These are phyloP conservation scores for Melitaea cinxia DNA, from an alignment of 1,140 invertebrate genomes.

Conservation along the genomic window DNA sequence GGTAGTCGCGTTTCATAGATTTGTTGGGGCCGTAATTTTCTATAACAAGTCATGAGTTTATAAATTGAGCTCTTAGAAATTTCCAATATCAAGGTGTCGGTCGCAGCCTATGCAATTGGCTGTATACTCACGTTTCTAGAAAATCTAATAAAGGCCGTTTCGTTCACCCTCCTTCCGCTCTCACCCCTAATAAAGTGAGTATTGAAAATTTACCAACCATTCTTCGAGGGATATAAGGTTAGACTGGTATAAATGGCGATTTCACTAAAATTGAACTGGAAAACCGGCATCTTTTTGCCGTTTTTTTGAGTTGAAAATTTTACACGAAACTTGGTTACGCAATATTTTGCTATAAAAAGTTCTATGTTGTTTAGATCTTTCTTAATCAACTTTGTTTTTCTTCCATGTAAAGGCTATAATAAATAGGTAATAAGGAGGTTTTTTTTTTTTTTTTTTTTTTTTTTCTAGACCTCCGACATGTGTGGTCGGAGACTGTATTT, in stretches of 20 bases:
- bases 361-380: conserved; percentile 32
- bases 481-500: too few species aligned
- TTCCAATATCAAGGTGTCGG: conserved; percentile 62
- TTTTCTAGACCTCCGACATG: too few species aligned
- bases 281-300: conserved; percentile 42
- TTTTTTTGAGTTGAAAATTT: conserved; percentile 34
- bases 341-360: conserved; percentile 37
- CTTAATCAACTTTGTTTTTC: too few species aligned
- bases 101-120: conserved; percentile 63
- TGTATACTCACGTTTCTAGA: conserved; percentile 73
- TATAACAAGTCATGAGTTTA: conserved; percentile 11
- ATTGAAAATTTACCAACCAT: conserved; percentile 83
- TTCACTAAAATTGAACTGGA: conserved; percentile 49
- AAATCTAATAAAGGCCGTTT: conserved; percentile 81
- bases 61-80: conserved; percentile 32
- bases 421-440: too few species aligned
- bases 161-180: conserved; percentile 68
- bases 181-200: conserved; percentile 81
- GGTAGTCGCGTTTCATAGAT: conserved; percentile 1
- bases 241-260: conserved; percentile 65
- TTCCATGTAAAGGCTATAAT: too few species aligned
- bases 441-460: too few species aligned
- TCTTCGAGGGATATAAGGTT: conserved; percentile 80
- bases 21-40: conserved; percentile 1
- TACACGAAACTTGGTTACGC: too few species aligned